Percentiles rank a stretch among this genome's conserved stretches.
These are phyloP conservation scores for Rhynchopsitta pachyrhyncha DNA, from an alignment of 2,113 vertebrate species.

Conservation along the genomic window DNA sequence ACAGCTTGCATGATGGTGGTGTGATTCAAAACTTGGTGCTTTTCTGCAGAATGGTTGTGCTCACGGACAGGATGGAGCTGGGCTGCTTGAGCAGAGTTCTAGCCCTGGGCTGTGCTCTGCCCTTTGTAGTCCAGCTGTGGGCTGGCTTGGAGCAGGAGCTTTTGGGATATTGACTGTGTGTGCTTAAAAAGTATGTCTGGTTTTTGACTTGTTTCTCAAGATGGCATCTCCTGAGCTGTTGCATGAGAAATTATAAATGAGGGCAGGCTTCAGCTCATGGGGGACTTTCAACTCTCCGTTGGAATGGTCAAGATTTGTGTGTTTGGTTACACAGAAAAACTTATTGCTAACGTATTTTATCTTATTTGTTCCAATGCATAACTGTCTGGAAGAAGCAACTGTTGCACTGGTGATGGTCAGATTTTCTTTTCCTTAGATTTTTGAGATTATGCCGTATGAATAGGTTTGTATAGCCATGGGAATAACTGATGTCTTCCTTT, in stretches of 20 bases:
- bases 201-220: neutral
- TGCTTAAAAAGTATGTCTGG: neutral
- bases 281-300: neutral
- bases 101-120: neutral
- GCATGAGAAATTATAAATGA: neutral
- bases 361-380: neutral
- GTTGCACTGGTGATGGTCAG: neutral
- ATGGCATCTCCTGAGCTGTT: neutral
- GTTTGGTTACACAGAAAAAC: neutral
- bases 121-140: neutral
- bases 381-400: neutral
- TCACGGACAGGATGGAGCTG: neutral
- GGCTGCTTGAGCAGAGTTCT: neutral
- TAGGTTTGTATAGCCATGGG: neutral
- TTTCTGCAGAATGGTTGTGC: too few species aligned
- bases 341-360: neutral
- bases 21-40: neutral
- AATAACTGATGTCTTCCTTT: neutral
- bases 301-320: neutral
- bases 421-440: neutral
- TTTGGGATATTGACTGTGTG: accelerated
- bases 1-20: accelerated
- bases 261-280: neutral
- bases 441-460: neutral
- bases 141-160: neutral